A percentile compares a stretch with the other conserved stretches of the same genome.
Conservation (phyloP, 2,888 invertebrate genomes). For the Euplexia lucipara region DNA sequence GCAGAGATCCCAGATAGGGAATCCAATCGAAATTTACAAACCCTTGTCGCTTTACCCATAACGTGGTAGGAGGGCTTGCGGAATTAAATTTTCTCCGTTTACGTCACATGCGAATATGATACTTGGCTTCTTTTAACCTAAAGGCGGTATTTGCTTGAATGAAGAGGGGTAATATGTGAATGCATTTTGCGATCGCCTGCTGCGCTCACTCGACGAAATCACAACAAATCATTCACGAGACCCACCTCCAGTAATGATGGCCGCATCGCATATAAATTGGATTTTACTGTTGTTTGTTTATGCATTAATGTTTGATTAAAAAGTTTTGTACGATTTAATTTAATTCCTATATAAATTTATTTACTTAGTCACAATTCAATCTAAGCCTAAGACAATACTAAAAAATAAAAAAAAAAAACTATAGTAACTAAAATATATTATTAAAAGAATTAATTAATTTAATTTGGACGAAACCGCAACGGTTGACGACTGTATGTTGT, state of each 20-base stretch:
- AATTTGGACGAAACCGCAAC: slow-evolving; percentile 52
- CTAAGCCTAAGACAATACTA: too few species aligned
- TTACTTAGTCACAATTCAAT: too few species aligned
- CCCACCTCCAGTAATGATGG: slow-evolving; percentile 89
- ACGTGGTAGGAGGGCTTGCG: slow-evolving; percentile 88
- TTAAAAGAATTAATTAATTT: too few species aligned
- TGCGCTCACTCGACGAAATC: slow-evolving; percentile 88
- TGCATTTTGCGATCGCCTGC: slow-evolving; percentile 89
- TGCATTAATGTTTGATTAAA: slow-evolving; percentile 73
- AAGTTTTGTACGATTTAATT: slow-evolving; percentile 64
- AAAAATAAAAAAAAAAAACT: too few species aligned
- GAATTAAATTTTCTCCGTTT: slow-evolving; percentile 82
- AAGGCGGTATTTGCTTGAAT: slow-evolving; percentile 71
- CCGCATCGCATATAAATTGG: slow-evolving; percentile 86
- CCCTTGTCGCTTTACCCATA: slow-evolving; percentile 88
- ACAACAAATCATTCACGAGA: slow-evolving; percentile 89
- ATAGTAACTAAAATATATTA: too few species aligned
- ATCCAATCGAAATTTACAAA: slow-evolving; percentile 89
- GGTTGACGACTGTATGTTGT: slow-evolving; percentile 27
- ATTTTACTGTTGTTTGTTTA: slow-evolving; percentile 81
- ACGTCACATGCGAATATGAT: slow-evolving; percentile 68
- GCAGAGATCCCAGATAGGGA: slow-evolving; percentile 88
- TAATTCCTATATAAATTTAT: too few species aligned
- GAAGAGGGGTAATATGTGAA: slow-evolving; percentile 75
- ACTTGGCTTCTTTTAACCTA: slow-evolving; percentile 68